Evolutionary conservation across 2,797 vertebrate genomes (phyloP).

Genomic region (Gallinago solitaria): DNA sequence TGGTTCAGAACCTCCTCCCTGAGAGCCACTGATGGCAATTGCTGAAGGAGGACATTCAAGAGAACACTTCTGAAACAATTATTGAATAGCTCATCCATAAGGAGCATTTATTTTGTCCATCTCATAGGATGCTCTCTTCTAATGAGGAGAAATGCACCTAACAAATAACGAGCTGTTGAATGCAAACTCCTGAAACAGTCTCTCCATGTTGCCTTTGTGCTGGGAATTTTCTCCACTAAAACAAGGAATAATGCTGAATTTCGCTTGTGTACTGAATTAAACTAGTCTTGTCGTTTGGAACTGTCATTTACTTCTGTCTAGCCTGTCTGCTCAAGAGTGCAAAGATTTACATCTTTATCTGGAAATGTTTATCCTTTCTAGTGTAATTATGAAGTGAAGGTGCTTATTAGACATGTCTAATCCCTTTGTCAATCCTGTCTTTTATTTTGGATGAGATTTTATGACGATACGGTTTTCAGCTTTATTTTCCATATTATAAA

Average conservation of each 20-base stretch:
- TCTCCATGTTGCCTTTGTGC: neutral
- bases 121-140: neutral
- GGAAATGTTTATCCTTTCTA: neutral
- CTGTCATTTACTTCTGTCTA: neutral
- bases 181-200: neutral
- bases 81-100: neutral
- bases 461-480: neutral
- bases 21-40: neutral
- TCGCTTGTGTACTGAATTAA: neutral
- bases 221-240: neutral
- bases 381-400: neutral
- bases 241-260: neutral
- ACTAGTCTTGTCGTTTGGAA: neutral
- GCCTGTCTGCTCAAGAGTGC: neutral
- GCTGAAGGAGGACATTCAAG: neutral
- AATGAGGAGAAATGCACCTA: neutral
- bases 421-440: neutral
- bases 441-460: neutral
- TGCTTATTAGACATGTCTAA: constrained; percentile 1
- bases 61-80: neutral
- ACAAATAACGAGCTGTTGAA: neutral
- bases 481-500: neutral
- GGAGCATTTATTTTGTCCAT: neutral
- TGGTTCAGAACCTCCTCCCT: neutral
- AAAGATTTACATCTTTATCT: neutral